Base-by-base conservation (phyloP, 35 echinoderm and acorn worm species). In the Hemicentrotus pulcherrimus region DNA sequence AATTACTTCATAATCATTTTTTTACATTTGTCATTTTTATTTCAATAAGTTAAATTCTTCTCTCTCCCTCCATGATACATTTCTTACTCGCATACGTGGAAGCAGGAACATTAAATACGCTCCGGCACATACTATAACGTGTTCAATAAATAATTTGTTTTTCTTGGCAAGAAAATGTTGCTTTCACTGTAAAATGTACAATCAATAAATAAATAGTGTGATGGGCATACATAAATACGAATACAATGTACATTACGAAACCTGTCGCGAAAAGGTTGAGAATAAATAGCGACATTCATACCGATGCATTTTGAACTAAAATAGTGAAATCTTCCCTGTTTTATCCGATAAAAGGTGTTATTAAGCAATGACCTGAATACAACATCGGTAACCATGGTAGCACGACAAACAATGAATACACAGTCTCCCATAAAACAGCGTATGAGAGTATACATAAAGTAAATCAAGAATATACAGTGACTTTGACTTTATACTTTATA, bases 201-300 rank as follows among this genome's bases (percentile, higher is more conserved):
- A 35, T 32, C 88, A 90, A 90, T 90, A 90, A 90, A 90, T 90
- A 90, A 45, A 90, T 90, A 90, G 46, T 32, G 88, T 90, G 52
- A 59, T 14, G 11, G 52, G 88, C 88, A 90, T 90, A 90, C 88
- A 90, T 90, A 90, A 90, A 90, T 90, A 90, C 88, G 88, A 90
- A 90, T 90, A 90, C 88, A 33, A 90, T 45, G 32, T 90, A 90
- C 88, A 90, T 90, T 33, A 90, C 32, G 33, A 90, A 90, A 32
- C 46, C 18, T 41, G 87, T 89, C 87, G 87, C 87, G 32, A 45
- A 90, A 59, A 59, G 35, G 86, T 90, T 90, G 3, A 90, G 19
- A 90, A 90, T 90, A 90, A 90, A 90, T 90, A 86, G n/a, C n/a
- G 86, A 11, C 9, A 11, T 55, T 15, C 50, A 55, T 55, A 78